Evolutionary conservation across 2,113 vertebrate genomes (phyloP), one percentile per base, ranked within the genome.

Genomic region (Hemibagrus wyckioides): DNA sequence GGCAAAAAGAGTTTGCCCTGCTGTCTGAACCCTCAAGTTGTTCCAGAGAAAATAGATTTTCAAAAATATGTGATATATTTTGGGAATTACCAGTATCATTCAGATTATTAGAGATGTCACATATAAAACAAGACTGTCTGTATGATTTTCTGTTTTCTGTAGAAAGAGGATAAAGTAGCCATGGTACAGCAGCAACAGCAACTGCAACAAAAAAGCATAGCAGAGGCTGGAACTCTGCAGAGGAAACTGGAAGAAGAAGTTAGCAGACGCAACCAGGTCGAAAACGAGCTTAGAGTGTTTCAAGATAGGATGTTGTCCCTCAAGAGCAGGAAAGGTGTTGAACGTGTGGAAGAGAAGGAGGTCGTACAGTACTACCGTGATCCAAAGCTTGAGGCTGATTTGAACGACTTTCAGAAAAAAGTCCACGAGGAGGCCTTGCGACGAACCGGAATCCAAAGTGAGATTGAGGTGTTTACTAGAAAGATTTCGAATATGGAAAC

Each of bases 331-430:
- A 95, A 92, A 92, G 98, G 98, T 0, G 88, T 97, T 84, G 97
- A 99, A 90, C 96, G 96, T 84, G 89, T 97, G 83, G 96, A 99
- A 93, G 98, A 99, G 92, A 98, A 95, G 86, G 98, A 99, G 76
- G 94, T 99, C 33, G 93, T 99, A 71, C 93, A 97, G 41, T 97
- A 98, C 90, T 98, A 97, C 92, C 96, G 97, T 54, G 97, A 99
- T 88, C 97, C 98, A 23, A 95, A 97, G 88, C 83, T 98, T 59
- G 97, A 98, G 87, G 92, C 82, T 3, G 94, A 91, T 48, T 87
- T 99, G 83, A 71, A 90, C 44, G 92, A 92, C 75, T 82, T 96
- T 80, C 90, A 85, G 21, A 93, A 91, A 54, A 96, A 90, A 87
- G 90, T 97, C 54, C 95, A 97, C 2, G 93, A 96, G 0, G 96